A percentile compares a stretch with the other conserved stretches of the same genome.
Conservation (phyloP, 2,113 vertebrate species). For the Aegypius monachus region DNA sequence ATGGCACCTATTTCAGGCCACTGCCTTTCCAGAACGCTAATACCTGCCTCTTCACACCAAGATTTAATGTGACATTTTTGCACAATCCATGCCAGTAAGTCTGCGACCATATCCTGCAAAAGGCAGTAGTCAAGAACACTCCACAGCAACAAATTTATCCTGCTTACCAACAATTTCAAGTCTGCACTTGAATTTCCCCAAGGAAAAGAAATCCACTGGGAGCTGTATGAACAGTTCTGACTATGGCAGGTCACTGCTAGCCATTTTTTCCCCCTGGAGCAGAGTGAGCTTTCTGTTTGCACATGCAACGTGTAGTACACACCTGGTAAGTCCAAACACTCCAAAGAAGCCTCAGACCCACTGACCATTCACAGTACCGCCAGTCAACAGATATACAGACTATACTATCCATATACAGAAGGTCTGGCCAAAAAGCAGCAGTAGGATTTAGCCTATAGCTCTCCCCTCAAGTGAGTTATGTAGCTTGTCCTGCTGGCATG, state of each 20-base stretch:
- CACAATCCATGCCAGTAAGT: neutral
- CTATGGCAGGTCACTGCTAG: constrained; percentile 10
- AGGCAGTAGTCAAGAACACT: neutral
- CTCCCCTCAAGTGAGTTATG: neutral
- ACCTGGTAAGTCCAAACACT: neutral
- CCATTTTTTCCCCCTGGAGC: neutral
- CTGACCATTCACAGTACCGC: neutral
- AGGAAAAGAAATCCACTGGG: neutral
- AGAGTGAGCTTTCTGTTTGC: neutral
- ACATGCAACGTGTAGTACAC: neutral
- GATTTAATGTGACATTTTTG: neutral
- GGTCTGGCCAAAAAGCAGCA: neutral
- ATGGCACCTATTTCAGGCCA: neutral
- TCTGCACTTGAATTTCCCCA: constrained; percentile 1
- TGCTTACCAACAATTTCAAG: constrained; percentile 22
- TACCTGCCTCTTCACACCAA: neutral
- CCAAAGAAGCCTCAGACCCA: neutral
- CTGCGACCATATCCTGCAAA: neutral
- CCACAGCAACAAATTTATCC: neutral
- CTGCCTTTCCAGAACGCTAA: neutral
- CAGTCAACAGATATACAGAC: neutral
- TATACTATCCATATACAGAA: neutral
- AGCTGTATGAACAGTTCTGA: neutral
- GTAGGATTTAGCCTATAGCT: neutral
- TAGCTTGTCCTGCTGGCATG: neutral